Evolutionary conservation across 2,797 vertebrate genomes (phyloP).

Genomic region (Sebastolobus altivelis): DNA sequence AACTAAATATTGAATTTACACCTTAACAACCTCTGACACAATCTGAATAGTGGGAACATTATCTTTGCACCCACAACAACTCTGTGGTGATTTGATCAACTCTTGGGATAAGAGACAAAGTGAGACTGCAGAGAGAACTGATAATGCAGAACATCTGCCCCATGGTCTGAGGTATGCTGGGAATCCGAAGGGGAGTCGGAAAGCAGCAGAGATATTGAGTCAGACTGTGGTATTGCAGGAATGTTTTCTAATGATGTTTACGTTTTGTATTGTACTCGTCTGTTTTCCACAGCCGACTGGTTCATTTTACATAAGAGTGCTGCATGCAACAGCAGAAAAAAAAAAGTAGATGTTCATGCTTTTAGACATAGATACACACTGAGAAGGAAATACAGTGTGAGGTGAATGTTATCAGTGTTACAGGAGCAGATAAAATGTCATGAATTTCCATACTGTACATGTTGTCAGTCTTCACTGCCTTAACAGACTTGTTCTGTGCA

Average conservation of each 20-base stretch:
- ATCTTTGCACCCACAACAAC: slow-evolving; percentile 22
- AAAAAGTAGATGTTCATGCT: not conserved
- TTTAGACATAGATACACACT: not conserved
- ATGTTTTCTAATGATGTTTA: slow-evolving; percentile 77
- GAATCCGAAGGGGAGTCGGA: slow-evolving; percentile 75
- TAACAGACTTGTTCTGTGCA: slow-evolving; percentile 55
- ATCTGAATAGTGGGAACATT: not conserved
- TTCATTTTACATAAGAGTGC: slow-evolving; percentile 61
- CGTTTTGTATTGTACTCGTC: slow-evolving; percentile 50
- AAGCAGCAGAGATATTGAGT: slow-evolving; percentile 77
- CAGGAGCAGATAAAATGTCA: slow-evolving; percentile 17
- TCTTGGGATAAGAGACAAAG: slow-evolving; percentile 45
- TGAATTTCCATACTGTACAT: not conserved
- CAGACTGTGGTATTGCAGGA: slow-evolving; percentile 79
- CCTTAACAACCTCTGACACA: not conserved
- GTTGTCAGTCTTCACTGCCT: slow-evolving; percentile 18
- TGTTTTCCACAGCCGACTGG: slow-evolving; percentile 51
- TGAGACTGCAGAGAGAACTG: slow-evolving; percentile 45
- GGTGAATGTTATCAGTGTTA: not conserved
- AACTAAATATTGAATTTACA: not conserved
- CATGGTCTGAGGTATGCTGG: slow-evolving; percentile 74
- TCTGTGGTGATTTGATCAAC: slow-evolving; percentile 37
- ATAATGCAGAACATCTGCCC: slow-evolving; percentile 79
- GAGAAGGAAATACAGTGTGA: not conserved
- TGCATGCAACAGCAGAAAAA: slow-evolving; percentile 10